These are phyloP conservation scores for Nezara viridula DNA, from an alignment of 2,888 invertebrate genomes.

Conservation along the genomic window DNA sequence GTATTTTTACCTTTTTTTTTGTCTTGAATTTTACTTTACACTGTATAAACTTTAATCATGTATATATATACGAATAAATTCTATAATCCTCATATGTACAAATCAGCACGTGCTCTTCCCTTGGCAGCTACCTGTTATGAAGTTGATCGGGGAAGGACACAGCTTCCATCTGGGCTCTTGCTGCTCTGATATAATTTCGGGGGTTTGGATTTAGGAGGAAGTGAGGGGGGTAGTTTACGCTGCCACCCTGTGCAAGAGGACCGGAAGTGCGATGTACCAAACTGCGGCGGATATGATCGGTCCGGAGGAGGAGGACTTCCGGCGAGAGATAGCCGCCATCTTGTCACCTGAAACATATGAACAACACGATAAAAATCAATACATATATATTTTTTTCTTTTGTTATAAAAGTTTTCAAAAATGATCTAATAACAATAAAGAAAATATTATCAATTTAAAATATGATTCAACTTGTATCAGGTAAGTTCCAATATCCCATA, in stretches of 20 bases:
- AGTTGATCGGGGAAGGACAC: constrained; percentile 17
- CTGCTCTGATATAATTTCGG: background rate
- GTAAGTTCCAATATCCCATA: too few relatives aligned
- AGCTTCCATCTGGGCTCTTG: background rate
- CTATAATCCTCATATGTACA: constrained; percentile 58
- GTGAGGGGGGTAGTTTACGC: constrained; percentile 54
- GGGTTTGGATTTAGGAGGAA: background rate
- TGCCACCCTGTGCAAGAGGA: constrained; percentile 63
- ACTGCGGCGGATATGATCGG: constrained; percentile 67
- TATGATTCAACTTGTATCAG: too few relatives aligned
- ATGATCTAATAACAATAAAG: too few relatives aligned
- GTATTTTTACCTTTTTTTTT: background rate
- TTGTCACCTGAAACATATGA: constrained; percentile 79
- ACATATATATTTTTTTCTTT: background rate
- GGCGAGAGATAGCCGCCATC: constrained; percentile 89
- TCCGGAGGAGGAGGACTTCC: constrained; percentile 73
- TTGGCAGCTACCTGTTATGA: background rate
- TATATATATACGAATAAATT: constrained; percentile 41
- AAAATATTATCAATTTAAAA: too few relatives aligned
- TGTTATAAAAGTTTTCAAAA: too few relatives aligned
- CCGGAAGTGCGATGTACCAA: constrained; percentile 68
- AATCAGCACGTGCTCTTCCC: background rate
- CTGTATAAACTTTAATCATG: constrained; percentile 39
- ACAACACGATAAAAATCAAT: background rate
- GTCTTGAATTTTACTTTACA: constrained; percentile 14